A percentile compares a stretch with the other conserved stretches of the same genome.
Evolutionary conservation across 2,797 vertebrate genomes (phyloP).

Genomic region (Amblyraja radiata): DNA sequence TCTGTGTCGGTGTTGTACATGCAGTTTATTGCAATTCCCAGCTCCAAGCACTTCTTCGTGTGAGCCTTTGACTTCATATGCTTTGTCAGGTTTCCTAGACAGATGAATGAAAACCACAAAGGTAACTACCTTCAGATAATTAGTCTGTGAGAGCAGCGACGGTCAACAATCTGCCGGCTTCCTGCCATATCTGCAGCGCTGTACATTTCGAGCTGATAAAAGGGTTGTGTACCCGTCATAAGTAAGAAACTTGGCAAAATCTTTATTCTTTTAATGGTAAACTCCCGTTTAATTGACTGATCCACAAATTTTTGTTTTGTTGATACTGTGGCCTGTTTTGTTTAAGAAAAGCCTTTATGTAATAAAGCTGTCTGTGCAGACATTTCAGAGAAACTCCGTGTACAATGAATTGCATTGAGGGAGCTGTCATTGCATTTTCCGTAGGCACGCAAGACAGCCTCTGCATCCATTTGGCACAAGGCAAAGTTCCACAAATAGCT

Average conservation of each 20-base stretch:
- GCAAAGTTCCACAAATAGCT: background rate
- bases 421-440: background rate
- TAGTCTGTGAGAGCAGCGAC: background rate
- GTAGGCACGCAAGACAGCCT: background rate
- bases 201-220: background rate
- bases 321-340: no score
- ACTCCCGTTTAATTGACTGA: background rate
- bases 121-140: background rate
- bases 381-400: background rate
- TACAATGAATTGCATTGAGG: background rate
- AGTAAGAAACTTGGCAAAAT: background rate
- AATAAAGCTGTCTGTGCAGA: background rate
- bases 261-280: background rate
- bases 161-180: background rate
- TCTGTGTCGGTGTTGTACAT: conserved; percentile 85
- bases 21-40: conserved; percentile 90
- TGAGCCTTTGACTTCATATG: conserved; percentile 99
- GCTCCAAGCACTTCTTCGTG: conserved; percentile 97
- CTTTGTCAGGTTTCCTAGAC: conserved; percentile 92
- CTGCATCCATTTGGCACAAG: background rate
- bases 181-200: background rate
- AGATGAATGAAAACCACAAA: background rate
- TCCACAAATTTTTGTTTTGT: background rate
- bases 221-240: background rate
- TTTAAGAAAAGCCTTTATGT: background rate